Evolutionary conservation across 2,113 vertebrate species (phyloP), one percentile per base, ranked within the genome.

Genomic region (Albula glossodonta): DNA sequence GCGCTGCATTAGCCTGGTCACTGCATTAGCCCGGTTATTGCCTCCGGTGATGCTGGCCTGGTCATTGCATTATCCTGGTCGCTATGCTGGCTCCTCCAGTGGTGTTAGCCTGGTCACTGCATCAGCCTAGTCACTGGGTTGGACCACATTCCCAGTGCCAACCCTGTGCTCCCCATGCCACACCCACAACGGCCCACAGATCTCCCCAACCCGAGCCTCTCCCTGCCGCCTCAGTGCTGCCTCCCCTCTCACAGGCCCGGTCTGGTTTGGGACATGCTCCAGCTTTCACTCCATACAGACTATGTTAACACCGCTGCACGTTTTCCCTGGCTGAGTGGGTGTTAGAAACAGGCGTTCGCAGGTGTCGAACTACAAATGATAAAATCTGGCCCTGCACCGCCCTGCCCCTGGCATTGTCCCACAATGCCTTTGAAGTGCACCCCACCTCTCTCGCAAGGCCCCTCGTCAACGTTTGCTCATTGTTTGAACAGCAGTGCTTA

Each of bases 301-400:
- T 8, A 25, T 31, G 17, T 31, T 4, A 78, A 56, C 12, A 12
- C 12, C 7, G 53, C 12, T 9, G 12, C 53, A 56, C 12, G 12
- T 6, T 56, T 56, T 56, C 53, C 6, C 53, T 56, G 53, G 53
- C 53, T 6, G 53, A 9, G 53, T 6, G 53, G 53, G 53, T 12
- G 12, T 48, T 31, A 50, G 51, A 60, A 63, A 57, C 25, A 82
- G 60, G 52, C 56, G 81, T 53, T 56, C 25, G 63, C 56, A 83
- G 81, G 81, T 83, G 41, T 48, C 48, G 31, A 31, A 83, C 48
- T 41, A 81, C 51, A 82, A 83, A 83, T 17, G 22, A 41, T 60
- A 83, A 53, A 83, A 56, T 83, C 53, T 56, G 22, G 50, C 51
- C 50, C 50, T 48, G 51, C 80, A 4, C 50, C 78, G 31, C 78